phyloP scores from a whole-genome alignment of 2,113 vertebrate genomes.

The Epinephelus moara region DNA sequence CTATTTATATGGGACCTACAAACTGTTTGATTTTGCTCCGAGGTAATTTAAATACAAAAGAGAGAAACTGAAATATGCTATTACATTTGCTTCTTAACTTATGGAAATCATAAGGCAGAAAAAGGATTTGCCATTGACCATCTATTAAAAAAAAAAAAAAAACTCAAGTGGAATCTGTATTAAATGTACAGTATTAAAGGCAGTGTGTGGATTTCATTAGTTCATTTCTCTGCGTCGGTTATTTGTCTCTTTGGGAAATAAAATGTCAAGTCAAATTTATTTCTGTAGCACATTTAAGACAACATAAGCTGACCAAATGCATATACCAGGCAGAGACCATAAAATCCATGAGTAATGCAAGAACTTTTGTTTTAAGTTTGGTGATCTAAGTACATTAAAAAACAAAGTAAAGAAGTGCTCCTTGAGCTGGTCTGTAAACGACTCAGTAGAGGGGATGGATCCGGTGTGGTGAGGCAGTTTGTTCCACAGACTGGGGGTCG shows the following conservation, averaged over 20 bases:
- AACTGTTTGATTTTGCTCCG: constrained; percentile 56
- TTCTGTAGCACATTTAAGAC: too few species aligned
- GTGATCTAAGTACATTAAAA: too few species aligned
- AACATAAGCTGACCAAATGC: too few species aligned
- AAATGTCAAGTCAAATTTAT: neutral
- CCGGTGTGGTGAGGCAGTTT: too few species aligned
- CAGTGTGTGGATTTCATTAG: constrained; percentile 64
- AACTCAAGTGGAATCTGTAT: constrained; percentile 64
- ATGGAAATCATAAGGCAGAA: constrained; percentile 60
- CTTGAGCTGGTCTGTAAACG: too few species aligned
- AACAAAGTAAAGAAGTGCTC: too few species aligned
- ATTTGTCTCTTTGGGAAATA: constrained; percentile 28
- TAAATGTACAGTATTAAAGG: constrained; percentile 81
- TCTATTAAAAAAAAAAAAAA: constrained; percentile 23
- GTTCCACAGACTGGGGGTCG: too few species aligned
- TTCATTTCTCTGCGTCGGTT: constrained; percentile 35
- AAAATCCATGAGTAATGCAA: too few species aligned
- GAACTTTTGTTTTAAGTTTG: too few species aligned
- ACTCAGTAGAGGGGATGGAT: too few species aligned
- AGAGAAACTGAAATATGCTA: constrained; percentile 60
- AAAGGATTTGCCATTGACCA: constrained; percentile 56
- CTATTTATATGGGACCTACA: constrained; percentile 77
- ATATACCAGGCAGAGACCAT: too few species aligned
- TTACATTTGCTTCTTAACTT: constrained; percentile 68
- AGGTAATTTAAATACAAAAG: constrained; percentile 61